Evolutionary conservation across 30 jellyfish, hydroid and myxozoan species (phyloP).

Genomic region (Turritopsis rubra): DNA sequence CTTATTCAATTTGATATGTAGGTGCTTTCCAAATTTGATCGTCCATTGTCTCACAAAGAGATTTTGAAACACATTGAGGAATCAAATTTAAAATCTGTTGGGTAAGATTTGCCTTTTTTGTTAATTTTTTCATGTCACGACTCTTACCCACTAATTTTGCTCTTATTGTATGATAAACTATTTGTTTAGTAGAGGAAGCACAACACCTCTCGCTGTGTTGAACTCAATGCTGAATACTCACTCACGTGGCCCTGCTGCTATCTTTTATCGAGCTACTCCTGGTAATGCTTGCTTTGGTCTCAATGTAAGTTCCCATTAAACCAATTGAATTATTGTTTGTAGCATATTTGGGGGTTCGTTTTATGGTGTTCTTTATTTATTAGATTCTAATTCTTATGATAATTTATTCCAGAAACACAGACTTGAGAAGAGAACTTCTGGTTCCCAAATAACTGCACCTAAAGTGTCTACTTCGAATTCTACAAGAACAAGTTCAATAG

Average conservation of each 20-base stretch:
- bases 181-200: constrained; percentile 40
- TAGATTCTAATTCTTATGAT: background rate
- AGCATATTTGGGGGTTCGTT: background rate
- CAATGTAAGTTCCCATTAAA: constrained; percentile 37
- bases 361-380: background rate
- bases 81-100: constrained; percentile 61
- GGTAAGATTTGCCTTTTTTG: constrained; percentile 36
- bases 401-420: background rate
- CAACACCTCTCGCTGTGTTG: constrained; percentile 68
- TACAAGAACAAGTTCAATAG: background rate
- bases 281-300: constrained; percentile 85
- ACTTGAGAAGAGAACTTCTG: background rate
- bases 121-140: background rate
- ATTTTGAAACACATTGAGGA: constrained; percentile 67
- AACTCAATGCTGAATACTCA: constrained; percentile 76
- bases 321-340: background rate
- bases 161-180: too few relatives aligned
- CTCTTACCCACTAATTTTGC: background rate
- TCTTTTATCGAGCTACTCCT: constrained; percentile 72
- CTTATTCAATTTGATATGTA: constrained; percentile 10
- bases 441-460: background rate
- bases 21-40: constrained; percentile 69
- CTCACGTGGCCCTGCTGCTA: constrained; percentile 75
- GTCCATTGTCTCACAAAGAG: constrained; percentile 79
- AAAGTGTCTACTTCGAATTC: background rate